Evolutionary conservation across 2,797 vertebrate genomes (phyloP), one percentile per base, ranked within the genome.

Genomic region (Acanthopagrus latus): DNA sequence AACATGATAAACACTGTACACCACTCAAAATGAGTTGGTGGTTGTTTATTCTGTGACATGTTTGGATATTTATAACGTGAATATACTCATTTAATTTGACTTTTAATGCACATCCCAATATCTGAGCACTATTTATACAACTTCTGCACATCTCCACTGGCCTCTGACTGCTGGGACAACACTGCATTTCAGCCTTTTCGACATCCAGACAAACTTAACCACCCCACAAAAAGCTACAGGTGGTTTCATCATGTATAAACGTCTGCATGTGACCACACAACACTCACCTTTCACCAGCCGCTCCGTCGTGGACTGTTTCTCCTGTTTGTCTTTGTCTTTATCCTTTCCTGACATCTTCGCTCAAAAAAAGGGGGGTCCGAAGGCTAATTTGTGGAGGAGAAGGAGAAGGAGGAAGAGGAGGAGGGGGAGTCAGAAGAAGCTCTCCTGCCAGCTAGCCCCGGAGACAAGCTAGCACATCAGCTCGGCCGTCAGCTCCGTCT

Each of bases 291-390:
- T 96, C 5, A 96, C 1, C 46, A 95, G 93, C 82, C 95, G 94
- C 67, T 96, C 95, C 59, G 94, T 96, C 5, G 95, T 96, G 68
- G 95, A 95, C 87, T 95, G 95, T 62, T 95, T 95, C 77, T 96
- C 95, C 78, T 86, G 82, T 48, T 92, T 91, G 65, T 95, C 94
- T 84, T 86, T 90, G 55, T 89, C 89, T 76, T 94, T 91, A 72
- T 95, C 95, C 88, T 95, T 96, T 54, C 93, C 92, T 21, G 95
- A 95, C 95, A 96, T 96, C 82, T 90, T 91, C 25, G 63, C 70
- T 73, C 59, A 38, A 33, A 33, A 29, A 33, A 33, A 33, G 7
- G 6, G 3, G 9, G 38, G 54, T 68, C 64, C 66, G n/a, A 14
- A n/a, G 21, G 65, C 41, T 76, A 77, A 73, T 68, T 73, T 80